Evolutionary conservation across 2,888 invertebrate species (phyloP).

Genomic region (Leptopilina drosophilae): DNA sequence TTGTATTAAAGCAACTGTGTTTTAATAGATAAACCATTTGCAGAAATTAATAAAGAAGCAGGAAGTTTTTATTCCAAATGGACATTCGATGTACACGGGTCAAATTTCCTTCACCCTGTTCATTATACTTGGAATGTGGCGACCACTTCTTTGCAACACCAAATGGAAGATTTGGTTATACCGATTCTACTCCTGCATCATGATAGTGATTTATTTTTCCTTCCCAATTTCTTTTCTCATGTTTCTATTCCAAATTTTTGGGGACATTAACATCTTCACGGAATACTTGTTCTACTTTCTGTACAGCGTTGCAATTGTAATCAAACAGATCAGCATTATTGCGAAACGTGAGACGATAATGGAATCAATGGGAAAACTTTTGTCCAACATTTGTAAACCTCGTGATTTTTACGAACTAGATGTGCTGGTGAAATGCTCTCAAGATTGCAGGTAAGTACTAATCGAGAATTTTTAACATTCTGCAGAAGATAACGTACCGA

Average conservation of each 20-base stretch:
- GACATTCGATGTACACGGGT: neutral
- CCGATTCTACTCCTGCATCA: neutral
- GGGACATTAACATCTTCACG: neutral
- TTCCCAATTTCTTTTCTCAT: neutral
- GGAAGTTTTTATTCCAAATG: neutral
- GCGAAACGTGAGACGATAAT: neutral
- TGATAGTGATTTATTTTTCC: neutral
- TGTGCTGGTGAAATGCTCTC: neutral
- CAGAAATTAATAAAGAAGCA: neutral
- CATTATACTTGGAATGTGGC: neutral
- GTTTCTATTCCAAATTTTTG: neutral
- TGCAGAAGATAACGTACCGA: no score
- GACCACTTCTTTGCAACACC: neutral
- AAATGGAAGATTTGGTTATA: neutral
- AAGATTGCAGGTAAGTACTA: neutral
- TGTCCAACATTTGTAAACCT: neutral
- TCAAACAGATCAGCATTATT: neutral
- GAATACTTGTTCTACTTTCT: constrained; percentile 4
- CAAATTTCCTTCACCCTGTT: neutral
- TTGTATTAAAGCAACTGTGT: no score
- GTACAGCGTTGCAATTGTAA: neutral
- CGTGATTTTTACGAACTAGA: neutral
- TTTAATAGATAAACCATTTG: neutral
- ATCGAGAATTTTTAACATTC: no score
- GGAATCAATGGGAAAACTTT: neutral